Evolutionary conservation across 2,113 vertebrate species (phyloP).

Genomic region (Solea senegalensis): DNA sequence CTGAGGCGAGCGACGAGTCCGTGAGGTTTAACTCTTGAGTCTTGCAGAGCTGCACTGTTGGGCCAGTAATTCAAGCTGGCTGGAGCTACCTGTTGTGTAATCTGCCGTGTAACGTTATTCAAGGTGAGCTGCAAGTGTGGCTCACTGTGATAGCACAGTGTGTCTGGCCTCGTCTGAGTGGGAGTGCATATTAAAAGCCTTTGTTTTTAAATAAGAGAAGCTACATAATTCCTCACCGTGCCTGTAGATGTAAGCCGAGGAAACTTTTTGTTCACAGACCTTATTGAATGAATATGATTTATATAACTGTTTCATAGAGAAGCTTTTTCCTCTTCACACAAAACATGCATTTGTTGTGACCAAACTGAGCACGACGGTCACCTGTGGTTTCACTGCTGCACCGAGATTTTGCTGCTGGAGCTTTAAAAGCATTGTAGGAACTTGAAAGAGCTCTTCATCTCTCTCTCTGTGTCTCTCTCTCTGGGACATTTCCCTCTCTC

Average conservation of each 20-base stretch:
- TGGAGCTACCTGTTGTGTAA: slow-evolving; percentile 45
- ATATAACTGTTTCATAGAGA: neutral
- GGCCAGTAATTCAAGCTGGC: slow-evolving; percentile 28
- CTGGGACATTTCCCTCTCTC: slow-evolving; percentile 9
- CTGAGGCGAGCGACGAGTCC: slow-evolving; percentile 6
- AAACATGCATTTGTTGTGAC: slow-evolving; percentile 19
- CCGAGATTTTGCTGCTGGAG: slow-evolving; percentile 34
- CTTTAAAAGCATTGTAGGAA: slow-evolving; percentile 53
- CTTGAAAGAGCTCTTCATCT: slow-evolving; percentile 22
- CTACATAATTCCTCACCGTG: neutral
- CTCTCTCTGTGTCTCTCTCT: slow-evolving; percentile 7
- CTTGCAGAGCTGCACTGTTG: slow-evolving; percentile 2
- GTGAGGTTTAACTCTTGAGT: neutral
- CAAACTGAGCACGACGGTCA: neutral
- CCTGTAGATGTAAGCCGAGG: neutral
- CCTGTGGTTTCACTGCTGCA: slow-evolving; percentile 16
- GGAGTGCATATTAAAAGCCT: neutral
- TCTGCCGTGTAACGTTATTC: slow-evolving; percentile 37
- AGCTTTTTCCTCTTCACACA: neutral
- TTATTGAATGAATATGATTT: neutral
- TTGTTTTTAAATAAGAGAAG: neutral
- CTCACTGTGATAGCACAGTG: neutral
- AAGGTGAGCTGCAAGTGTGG: slow-evolving; percentile 49
- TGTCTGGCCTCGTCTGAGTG: slow-evolving; percentile 12
- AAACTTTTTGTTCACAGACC: neutral